A percentile compares a stretch with the other conserved stretches of the same genome.
These are phyloP conservation scores for Hypercompe scribonia DNA, from an alignment of 2,888 invertebrate genomes.

Conservation along the genomic window DNA sequence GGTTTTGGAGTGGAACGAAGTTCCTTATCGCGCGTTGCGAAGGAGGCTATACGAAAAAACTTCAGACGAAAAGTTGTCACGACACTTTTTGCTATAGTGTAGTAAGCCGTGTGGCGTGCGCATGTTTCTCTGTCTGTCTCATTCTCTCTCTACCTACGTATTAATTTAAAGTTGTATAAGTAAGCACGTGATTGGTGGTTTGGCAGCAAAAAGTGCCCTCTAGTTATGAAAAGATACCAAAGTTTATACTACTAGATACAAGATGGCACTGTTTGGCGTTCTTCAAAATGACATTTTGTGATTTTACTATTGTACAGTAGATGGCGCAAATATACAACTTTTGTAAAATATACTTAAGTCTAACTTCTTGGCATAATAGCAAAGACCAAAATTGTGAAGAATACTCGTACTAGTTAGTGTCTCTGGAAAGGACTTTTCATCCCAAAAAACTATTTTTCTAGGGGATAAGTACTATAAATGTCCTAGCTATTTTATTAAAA, in stretches of 20 bases:
- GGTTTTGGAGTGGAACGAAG: no score
- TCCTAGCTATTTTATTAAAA: no score
- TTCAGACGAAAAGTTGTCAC: no score
- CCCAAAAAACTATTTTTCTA: neutral
- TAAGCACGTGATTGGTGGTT: neutral
- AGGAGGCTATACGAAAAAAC: no score
- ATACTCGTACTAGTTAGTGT: neutral
- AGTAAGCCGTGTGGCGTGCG: no score
- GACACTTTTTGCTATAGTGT: no score
- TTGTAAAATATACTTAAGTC: neutral
- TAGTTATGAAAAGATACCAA: neutral
- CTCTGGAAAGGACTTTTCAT: neutral
- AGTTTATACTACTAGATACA: neutral
- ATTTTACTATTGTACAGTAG: neutral
- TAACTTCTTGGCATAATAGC: neutral
- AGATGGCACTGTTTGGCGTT: neutral
- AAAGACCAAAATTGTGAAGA: neutral
- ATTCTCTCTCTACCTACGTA: no score
- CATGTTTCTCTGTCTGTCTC: no score
- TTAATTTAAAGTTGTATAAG: no score
- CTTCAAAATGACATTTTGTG: neutral
- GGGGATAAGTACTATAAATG: no score
- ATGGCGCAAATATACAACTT: conserved; percentile 15
- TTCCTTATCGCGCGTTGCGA: no score
- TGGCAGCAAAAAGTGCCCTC: neutral